A percentile compares a stretch with the other conserved stretches of the same genome.
Conservation (phyloP, 2,888 invertebrate species). For the Chrysolina haemoptera region DNA sequence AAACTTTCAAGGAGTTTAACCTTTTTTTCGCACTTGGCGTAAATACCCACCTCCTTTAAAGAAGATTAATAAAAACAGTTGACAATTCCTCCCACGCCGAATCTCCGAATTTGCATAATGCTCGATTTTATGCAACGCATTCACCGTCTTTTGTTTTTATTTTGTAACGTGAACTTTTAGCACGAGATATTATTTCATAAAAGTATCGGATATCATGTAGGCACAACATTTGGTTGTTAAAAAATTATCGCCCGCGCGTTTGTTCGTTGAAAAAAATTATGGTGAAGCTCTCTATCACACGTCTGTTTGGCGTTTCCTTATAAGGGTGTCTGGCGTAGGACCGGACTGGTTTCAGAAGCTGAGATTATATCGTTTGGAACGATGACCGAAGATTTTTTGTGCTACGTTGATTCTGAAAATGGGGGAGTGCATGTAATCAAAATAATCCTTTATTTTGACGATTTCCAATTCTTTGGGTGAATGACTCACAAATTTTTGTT, state of each 20-base stretch:
- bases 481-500: too few relatives aligned
- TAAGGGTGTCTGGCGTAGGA: constrained; percentile 5
- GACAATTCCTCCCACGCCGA: constrained; percentile 20
- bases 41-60: constrained; percentile 13
- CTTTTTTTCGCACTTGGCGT: constrained; percentile 3
- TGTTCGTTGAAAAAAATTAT: constrained; percentile 24
- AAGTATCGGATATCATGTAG: constrained; percentile 40
- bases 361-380: neutral
- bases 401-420: neutral
- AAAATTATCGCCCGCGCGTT: constrained; percentile 38
- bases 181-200: constrained; percentile 44
- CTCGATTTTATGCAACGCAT: constrained; percentile 39
- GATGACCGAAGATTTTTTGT: neutral
- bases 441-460: too few relatives aligned
- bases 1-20: neutral
- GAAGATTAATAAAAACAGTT: constrained; percentile 17
- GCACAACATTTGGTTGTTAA: constrained; percentile 38
- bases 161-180: constrained; percentile 44
- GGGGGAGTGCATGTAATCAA: too few relatives aligned
- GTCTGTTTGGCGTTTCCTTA: constrained; percentile 5
- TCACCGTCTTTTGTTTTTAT: constrained; percentile 39
- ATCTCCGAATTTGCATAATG: constrained; percentile 26
- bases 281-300: constrained; percentile 22
- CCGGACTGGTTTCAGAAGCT: constrained; percentile 13
- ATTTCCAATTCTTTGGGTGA: too few relatives aligned